A percentile compares a stretch with the other conserved stretches of the same genome.
phyloP scores from a whole-genome alignment of 2,888 invertebrate species.

The Pristionchus entomophagus region DNA sequence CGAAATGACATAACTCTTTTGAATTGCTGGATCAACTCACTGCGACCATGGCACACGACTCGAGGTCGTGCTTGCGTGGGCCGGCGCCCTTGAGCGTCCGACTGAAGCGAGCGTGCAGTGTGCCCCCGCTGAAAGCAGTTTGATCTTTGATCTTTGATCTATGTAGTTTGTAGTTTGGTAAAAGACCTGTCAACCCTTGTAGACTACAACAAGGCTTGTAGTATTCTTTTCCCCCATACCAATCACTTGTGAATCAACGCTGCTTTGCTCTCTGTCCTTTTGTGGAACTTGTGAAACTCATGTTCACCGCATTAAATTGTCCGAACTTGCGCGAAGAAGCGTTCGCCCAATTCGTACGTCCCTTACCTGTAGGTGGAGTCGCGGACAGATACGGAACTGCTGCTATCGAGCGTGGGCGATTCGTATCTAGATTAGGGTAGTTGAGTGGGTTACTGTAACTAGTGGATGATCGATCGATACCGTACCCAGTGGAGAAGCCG shows the following conservation, averaged over 20 bases:
- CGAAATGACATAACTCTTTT: neutral
- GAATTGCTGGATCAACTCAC: neutral
- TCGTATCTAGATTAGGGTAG: conserved; percentile 30
- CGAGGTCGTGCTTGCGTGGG: conserved; percentile 39
- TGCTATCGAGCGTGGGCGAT: conserved; percentile 26
- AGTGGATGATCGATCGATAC: neutral
- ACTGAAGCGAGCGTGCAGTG: conserved; percentile 42
- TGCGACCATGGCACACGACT: conserved; percentile 30
- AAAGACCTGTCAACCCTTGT: no score
- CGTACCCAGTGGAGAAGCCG: conserved; percentile 36
- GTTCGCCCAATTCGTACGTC: no score
- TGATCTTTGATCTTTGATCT: conserved; percentile 2
- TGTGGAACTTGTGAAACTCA: no score
- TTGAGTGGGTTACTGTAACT: neutral
- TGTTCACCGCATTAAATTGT: no score
- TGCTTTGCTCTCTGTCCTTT: no score
- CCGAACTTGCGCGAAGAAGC: no score
- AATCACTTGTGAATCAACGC: no score
- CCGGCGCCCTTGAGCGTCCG: neutral
- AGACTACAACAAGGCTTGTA: no score
- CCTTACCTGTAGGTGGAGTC: conserved; percentile 22
- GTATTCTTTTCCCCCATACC: no score
- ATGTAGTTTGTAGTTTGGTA: neutral
- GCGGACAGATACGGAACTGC: neutral
- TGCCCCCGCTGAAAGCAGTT: neutral